Evolutionary conservation across 2,888 invertebrate genomes (phyloP).

Genomic region (Emmelina monodactyla): DNA sequence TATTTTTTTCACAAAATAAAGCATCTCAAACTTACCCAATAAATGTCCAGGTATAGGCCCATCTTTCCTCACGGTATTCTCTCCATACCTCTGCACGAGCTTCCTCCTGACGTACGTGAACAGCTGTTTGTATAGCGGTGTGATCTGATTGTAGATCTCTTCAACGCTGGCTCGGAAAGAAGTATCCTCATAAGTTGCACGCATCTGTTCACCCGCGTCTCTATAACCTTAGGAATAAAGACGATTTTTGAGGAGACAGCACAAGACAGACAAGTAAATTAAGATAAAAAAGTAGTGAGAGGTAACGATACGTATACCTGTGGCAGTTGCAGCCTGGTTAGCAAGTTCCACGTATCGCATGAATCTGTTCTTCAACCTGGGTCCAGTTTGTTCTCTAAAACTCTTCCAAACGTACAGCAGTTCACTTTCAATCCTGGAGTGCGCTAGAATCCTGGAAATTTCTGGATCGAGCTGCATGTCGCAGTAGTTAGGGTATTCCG

Average conservation of each 20-base stretch:
- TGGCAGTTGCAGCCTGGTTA: conserved; percentile 78
- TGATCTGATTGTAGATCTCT: conserved; percentile 68
- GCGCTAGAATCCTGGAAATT: conserved; percentile 70
- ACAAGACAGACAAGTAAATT: too few relatives aligned
- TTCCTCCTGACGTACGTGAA: conserved; percentile 82
- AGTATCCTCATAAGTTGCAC: conserved; percentile 74
- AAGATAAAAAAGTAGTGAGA: too few relatives aligned
- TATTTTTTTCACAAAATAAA: too few relatives aligned
- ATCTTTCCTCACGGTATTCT: conserved; percentile 62
- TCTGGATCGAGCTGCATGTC: conserved; percentile 71
- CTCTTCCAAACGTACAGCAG: conserved; percentile 80
- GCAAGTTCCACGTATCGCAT: conserved; percentile 80
- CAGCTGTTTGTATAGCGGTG: conserved; percentile 81
- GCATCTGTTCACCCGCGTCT: conserved; percentile 84
- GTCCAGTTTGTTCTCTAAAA: conserved; percentile 83
- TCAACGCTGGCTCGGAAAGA: conserved; percentile 68
- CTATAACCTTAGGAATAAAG: too few relatives aligned
- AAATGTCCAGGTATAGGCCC: conserved; percentile 88
- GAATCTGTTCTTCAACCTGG: conserved; percentile 76
- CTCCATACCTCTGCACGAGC: conserved; percentile 70
- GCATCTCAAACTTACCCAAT: conserved; percentile 50
- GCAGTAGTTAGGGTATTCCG: conserved; percentile 51
- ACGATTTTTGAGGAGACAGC: too few relatives aligned
- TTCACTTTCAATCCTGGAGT: conserved; percentile 78
- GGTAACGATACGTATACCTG: conserved; percentile 73